Base-by-base conservation (phyloP, 2,888 invertebrate species). In the Lamellibrachia columna region DNA sequence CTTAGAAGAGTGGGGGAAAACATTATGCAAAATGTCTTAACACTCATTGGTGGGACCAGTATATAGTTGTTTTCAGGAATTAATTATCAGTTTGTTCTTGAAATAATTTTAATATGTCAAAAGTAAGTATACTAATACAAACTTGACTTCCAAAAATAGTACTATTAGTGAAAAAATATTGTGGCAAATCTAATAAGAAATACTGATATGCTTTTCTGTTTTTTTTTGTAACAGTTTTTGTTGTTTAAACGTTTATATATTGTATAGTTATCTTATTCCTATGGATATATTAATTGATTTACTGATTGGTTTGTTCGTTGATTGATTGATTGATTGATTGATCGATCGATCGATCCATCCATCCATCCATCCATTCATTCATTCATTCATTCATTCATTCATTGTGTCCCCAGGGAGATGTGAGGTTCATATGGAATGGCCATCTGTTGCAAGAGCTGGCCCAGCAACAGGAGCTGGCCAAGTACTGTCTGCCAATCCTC, bases 381-480 rank as follows among this genome's bases (percentile, higher is more conserved):
- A 55, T 55, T 3, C 8, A 55, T 9, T 55, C 8, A 55, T 9
- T 55, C 8, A 55, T 9, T 92, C 9, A 52, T 90, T 40, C 52
- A 40, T 90, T 90, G 28, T 55, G 15, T 2, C 92, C 94, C 95
- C 94, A 97, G 97, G 97, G 99, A 0, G 99, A 99, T 96, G 97
- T 97, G 40, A 97, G 99, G 93, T 99, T 99, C 97, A 97, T 99
- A 7, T 99, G 99, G 99, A 99, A 99, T 96, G 97, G 98, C 0
- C 97, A 98, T 96, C 97, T 99, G 0, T 96, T 99, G 93, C 97
- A 97, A 93, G 98, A 98, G 93, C 97, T 98, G 95, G 96, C 97
- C 22, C 97, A 97, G n/a, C 97, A 98, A 94, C 97, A 97, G 7
- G 98, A 98, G 93, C 94, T 96, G 22, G 93, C 95, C 9, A 94